These are phyloP conservation scores for Ameiurus melas DNA, from an alignment of 2,113 vertebrate species.

Conservation along the genomic window DNA sequence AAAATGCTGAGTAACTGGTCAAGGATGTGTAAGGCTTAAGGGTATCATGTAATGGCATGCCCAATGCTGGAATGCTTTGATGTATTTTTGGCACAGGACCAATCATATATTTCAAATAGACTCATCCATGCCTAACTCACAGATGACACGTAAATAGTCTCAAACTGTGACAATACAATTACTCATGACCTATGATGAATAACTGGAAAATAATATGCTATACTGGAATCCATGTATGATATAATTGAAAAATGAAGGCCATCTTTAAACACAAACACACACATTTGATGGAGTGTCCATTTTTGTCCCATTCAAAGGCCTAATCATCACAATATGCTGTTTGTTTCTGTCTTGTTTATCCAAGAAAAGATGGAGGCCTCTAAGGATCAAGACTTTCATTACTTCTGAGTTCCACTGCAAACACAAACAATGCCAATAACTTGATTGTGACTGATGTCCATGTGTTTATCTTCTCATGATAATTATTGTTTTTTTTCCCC, in stretches of 20 bases:
- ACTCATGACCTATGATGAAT: background rate
- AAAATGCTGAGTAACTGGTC: background rate
- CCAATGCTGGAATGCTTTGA: constrained; percentile 31
- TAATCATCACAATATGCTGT: background rate
- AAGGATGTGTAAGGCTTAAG: background rate
- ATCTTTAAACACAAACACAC: background rate
- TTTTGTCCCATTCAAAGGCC: background rate
- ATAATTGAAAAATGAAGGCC: background rate
- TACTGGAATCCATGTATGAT: background rate
- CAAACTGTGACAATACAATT: background rate
- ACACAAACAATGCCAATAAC: constrained; percentile 67
- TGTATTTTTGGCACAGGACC: constrained; percentile 37
- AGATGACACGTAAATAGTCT: background rate
- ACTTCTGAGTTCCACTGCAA: constrained; percentile 61
- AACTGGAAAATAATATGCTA: background rate
- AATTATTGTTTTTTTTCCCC: constrained; percentile 11
- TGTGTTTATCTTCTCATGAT: constrained; percentile 64
- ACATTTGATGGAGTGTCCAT: background rate
- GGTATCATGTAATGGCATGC: background rate
- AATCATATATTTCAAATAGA: background rate
- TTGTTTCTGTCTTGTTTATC: constrained; percentile 19
- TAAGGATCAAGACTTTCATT: constrained; percentile 52
- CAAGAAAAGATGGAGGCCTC: constrained; percentile 5
- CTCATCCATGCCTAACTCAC: background rate
- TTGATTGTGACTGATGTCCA: constrained; percentile 58